These are phyloP conservation scores for Patella ulyssiponensis DNA, from an alignment of 2,888 invertebrate species.

Conservation along the genomic window DNA sequence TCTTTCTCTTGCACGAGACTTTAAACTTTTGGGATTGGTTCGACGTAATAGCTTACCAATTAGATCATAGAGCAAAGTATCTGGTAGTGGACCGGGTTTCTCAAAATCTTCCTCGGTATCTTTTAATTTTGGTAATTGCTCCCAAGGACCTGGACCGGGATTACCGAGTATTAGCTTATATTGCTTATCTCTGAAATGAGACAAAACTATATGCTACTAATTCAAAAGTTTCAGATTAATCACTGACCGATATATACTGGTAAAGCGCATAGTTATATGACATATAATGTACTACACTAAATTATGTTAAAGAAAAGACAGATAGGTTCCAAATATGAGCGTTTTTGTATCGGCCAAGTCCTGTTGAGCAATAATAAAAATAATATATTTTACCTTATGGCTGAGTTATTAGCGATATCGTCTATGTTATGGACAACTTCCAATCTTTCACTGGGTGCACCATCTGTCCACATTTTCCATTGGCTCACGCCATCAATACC, in stretches of 20 bases:
- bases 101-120: not conserved
- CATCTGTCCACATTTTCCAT: conserved; percentile 43
- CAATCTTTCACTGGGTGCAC: conserved; percentile 41
- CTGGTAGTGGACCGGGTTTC: not conserved
- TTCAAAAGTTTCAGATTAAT: no score
- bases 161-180: not conserved
- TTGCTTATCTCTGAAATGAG: not conserved
- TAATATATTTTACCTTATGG: conserved; percentile 51
- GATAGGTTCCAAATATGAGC: no score
- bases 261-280: no score
- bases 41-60: not conserved
- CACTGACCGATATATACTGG: no score
- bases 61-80: not conserved
- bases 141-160: not conserved
- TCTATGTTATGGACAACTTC: conserved; percentile 60
- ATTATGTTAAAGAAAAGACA: no score
- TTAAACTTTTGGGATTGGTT: no score
- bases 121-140: not conserved
- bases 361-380: no score
- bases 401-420: conserved; percentile 44
- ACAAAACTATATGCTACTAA: no score
- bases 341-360: no score
- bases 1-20: no score
- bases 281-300: no score
- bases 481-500: conserved; percentile 54